Evolutionary conservation across 2,888 invertebrate species (phyloP), one percentile per base, ranked within the genome.

Genomic region (Teleiodes luculella): DNA sequence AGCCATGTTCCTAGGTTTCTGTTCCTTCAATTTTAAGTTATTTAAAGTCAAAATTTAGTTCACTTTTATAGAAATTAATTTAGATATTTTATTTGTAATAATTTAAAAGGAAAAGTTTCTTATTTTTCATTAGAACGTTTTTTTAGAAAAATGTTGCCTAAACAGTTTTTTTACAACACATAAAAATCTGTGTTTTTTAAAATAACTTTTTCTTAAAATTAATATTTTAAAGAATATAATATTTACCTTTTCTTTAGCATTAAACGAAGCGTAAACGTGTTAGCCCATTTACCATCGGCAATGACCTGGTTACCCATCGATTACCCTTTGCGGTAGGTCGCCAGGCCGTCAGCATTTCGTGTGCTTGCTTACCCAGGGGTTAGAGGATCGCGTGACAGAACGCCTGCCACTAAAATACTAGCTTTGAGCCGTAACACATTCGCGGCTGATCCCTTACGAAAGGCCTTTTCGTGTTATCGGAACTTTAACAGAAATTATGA

Each of bases 241-340:
- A n/a, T n/a, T n/a, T n/a, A n/a, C n/a, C n/a, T n/a, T n/a, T n/a
- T n/a, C n/a, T n/a, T n/a, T n/a, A 24, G 24, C 6, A 24, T 24
- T 24, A 30, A 7, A 41, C 18, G 18, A 11, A 41, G 18, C 18
- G 33, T 51, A 11, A 51, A 16, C 54, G 13, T 46, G 55, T 46
- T 48, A 37, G 39, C 41, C 60, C 50, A 58, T 57, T 59, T 64
- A 54, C 41, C 30, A 52, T 35, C 66, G 76, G 64, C 79, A 77
- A 64, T 82, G 85, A 79, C 81, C 83, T 67, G 66, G 59, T 70
- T 76, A 68, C 64, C 60, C 68, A 78, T 74, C 76, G 71, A 70
- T 66, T 64, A 60, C 62, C 61, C 64, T 66, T 79, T 82, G 78
- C 64, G 76, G 80, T 78, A 80, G 83, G 82, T 81, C 74, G 24